Evolutionary conservation across 2,888 invertebrate genomes (phyloP).

Genomic region (Emesis castigata): DNA sequence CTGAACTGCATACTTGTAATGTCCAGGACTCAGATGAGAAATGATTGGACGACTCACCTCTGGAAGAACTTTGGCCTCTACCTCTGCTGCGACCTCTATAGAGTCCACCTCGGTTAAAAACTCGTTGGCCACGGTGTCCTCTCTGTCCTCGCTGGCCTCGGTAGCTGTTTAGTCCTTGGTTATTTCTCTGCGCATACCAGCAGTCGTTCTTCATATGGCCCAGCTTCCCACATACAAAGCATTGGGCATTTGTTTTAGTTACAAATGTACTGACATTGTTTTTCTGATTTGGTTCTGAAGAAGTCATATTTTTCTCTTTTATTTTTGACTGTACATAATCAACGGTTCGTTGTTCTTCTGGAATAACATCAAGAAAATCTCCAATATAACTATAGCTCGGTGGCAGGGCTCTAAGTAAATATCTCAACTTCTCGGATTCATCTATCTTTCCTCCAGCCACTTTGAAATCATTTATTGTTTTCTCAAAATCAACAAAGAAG

Average conservation of each 20-base stretch:
- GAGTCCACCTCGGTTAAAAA: slow-evolving; percentile 33
- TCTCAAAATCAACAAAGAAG: slow-evolving; percentile 66
- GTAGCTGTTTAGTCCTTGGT: slow-evolving; percentile 41
- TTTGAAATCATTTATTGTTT: slow-evolving; percentile 65
- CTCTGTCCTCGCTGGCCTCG: slow-evolving; percentile 37
- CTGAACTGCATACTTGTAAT: slow-evolving; percentile 54
- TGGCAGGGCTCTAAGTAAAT: slow-evolving; percentile 65
- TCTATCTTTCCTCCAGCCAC: slow-evolving; percentile 57
- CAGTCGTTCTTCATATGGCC: slow-evolving; percentile 63
- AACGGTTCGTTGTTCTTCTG: slow-evolving; percentile 66
- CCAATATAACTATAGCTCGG: slow-evolving; percentile 67
- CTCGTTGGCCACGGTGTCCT: slow-evolving; percentile 25
- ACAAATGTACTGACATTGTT: slow-evolving; percentile 59
- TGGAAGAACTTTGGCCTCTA: slow-evolving; percentile 51
- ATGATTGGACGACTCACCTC: slow-evolving; percentile 48
- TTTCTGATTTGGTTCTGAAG: slow-evolving; percentile 39
- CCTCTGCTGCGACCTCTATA: slow-evolving; percentile 40
- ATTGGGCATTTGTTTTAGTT: slow-evolving; percentile 51
- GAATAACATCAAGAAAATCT: slow-evolving; percentile 67
- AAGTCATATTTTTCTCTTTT: slow-evolving; percentile 62
- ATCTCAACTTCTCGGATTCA: slow-evolving; percentile 67
- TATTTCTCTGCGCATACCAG: slow-evolving; percentile 46
- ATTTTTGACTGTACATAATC: slow-evolving; percentile 63
- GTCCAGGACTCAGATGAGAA: slow-evolving; percentile 56
- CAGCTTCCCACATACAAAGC: slow-evolving; percentile 62